Evolutionary conservation across 1,140 invertebrate genomes (phyloP), one percentile per base, ranked within the genome.

Genomic region (Conus ventricosus): DNA sequence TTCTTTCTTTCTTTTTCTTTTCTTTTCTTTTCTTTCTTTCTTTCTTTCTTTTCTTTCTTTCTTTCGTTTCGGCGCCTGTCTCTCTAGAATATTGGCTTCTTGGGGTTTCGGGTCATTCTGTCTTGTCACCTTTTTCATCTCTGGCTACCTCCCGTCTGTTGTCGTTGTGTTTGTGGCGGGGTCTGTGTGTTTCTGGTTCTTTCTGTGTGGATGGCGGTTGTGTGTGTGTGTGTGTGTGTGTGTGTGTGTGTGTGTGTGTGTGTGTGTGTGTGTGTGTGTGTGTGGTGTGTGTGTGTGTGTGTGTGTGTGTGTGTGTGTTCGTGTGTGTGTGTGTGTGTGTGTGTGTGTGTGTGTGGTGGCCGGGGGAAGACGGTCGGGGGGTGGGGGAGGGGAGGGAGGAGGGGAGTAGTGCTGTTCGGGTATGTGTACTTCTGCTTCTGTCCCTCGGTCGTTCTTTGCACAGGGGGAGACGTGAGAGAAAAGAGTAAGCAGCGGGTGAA

Each of bases 201-300:
- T 39, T 39, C 39, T 39, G 39, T 39, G 25, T 13, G 8, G 17
- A 7, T 82, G 71, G 17, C 8, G n/a, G 54, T 27, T 51, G 39
- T 51, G 8, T 80, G 17, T 17, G 39, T 80, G 76, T 51, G 76
- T 80, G 76, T 51, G 76, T 80, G 76, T 39, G 76, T 80, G 76
- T 15, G 76, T 80, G 76, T 51, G 76, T 80, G 25, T 80, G 76
- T 80, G 76, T 80, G 76, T 80, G 76, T 80, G 76, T 80, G 76
- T 80, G 76, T 39, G 76, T 80, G 76, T 51, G 76, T 80, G 25
- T 80, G 76, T 80, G 76, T 80, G 76, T 80, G 76, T 80, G 76
- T 80, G 76, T 80, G 76, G 76, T 80, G 76, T 80, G 76, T 80
- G 76, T 51, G 76, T 80, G 76, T 51, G 76, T 80, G 76, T 51